Percentiles rank a stretch among this genome's conserved stretches.
These are phyloP conservation scores for Allobates femoralis DNA, from an alignment of 2,797 vertebrate species.

Conservation along the genomic window DNA sequence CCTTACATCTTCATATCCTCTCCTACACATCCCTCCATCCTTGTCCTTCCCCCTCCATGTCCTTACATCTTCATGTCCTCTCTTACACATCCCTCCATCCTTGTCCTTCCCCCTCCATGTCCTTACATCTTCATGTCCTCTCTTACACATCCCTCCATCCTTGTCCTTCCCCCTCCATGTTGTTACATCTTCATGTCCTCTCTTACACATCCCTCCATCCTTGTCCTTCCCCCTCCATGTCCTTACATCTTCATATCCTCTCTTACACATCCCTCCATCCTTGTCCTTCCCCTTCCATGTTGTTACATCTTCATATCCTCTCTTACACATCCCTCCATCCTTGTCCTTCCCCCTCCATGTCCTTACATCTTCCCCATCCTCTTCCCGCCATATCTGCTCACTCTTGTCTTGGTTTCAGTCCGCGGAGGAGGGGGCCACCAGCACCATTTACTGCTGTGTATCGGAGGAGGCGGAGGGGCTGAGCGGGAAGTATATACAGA, in stretches of 20 bases:
- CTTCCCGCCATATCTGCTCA: background rate
- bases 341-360: background rate
- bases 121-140: background rate
- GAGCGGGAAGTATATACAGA: conserved; percentile 86
- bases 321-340: too few species aligned
- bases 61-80: background rate
- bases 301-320: too few species aligned
- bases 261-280: too few species aligned
- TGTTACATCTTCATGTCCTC: too few species aligned
- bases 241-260: too few species aligned
- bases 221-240: too few species aligned
- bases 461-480: conserved; percentile 82
- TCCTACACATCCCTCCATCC: background rate
- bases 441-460: conserved; percentile 83
- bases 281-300: too few species aligned
- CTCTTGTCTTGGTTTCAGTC: conserved; percentile 68
- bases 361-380: background rate
- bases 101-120: background rate
- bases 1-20: background rate
- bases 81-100: too few species aligned
- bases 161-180: too few species aligned
- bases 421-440: conserved; percentile 79
- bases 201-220: too few species aligned
- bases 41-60: background rate
- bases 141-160: background rate